A percentile compares a stretch with the other conserved stretches of the same genome.
Conservation (phyloP, 2,113 vertebrate genomes). For the Chloropsis cyanopogon region DNA sequence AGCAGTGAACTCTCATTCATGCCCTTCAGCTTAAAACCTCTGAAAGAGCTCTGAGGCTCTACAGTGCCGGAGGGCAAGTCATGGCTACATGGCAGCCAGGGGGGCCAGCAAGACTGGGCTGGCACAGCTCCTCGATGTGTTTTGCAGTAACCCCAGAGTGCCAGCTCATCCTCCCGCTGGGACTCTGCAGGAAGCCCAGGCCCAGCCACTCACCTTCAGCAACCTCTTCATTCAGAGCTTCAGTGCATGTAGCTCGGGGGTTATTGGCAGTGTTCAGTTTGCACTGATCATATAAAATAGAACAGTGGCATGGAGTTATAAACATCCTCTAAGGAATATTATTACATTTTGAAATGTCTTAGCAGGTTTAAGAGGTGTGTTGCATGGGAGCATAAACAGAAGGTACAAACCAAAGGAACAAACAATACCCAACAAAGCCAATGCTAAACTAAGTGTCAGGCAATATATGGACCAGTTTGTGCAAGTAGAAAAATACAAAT, state of each 20-base stretch:
- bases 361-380: neutral
- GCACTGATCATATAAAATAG: neutral
- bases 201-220: neutral
- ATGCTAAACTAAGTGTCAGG: neutral
- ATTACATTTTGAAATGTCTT: neutral
- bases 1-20: neutral
- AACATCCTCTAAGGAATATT: neutral
- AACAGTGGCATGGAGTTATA: neutral
- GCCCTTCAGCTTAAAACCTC: neutral
- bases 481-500: neutral
- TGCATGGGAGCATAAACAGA: neutral
- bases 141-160: neutral
- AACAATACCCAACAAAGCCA: neutral
- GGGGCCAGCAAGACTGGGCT: neutral
- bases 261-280: neutral
- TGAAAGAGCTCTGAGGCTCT: neutral
- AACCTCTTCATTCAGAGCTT: neutral
- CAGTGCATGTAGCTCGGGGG: fast-evolving
- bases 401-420: neutral
- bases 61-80: fast-evolving
- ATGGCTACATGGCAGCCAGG: neutral
- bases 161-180: neutral
- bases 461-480: neutral
- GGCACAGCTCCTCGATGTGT: fast-evolving
- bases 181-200: neutral